A percentile compares a stretch with the other conserved stretches of the same genome.
phyloP scores from a whole-genome alignment of 64 coral and sea anemone genomes.

The Astreopora myriophthalma region DNA sequence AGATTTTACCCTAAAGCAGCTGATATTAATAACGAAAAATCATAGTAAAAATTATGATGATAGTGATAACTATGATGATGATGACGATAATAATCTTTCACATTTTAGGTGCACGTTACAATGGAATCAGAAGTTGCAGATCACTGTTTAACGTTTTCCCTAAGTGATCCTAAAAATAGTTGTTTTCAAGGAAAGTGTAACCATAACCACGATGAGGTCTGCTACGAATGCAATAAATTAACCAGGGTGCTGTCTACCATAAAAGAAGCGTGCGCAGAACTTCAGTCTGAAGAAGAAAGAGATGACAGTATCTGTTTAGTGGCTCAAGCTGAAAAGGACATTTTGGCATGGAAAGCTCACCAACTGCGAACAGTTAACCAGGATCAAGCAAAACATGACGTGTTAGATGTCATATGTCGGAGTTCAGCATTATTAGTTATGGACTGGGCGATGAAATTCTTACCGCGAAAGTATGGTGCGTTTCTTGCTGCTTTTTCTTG shows the following conservation, averaged over 20 bases:
- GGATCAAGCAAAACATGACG: not conserved
- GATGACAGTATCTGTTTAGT: not conserved
- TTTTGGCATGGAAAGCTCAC: not conserved
- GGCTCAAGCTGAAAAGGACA: not conserved
- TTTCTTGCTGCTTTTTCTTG: too few species aligned
- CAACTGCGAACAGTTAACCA: not conserved
- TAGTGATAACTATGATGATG: not conserved
- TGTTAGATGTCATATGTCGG: not conserved
- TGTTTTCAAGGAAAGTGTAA: not conserved
- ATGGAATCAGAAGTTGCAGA: not conserved
- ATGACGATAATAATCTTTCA: not conserved
- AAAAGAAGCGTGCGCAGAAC: not conserved
- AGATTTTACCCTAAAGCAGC: not conserved
- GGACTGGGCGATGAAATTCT: conserved; percentile 2
- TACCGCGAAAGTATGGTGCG: not conserved
- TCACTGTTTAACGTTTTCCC: not conserved
- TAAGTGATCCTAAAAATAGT: not conserved
- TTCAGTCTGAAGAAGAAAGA: not conserved
- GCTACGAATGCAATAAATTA: not conserved
- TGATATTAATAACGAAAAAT: not conserved
- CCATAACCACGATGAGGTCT: not conserved
- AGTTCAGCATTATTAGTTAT: not conserved
- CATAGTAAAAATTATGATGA: not conserved
- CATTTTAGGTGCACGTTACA: not conserved
- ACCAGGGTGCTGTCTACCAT: not conserved